These are phyloP conservation scores for Colletes latitarsis DNA, from an alignment of 1,140 invertebrate species.

Conservation along the genomic window DNA sequence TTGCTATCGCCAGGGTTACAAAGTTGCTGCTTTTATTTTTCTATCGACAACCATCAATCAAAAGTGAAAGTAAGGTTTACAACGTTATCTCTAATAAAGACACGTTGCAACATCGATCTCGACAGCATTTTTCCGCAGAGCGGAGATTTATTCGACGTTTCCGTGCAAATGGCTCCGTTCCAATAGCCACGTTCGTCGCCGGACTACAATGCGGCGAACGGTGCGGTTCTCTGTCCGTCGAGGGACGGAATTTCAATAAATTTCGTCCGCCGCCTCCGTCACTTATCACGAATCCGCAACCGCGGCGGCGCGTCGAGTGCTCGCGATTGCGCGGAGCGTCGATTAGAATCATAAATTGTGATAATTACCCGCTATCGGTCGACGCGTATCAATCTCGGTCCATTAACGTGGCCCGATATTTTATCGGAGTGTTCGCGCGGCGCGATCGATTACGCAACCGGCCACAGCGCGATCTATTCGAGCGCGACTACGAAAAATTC, in stretches of 20 bases:
- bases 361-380: conserved; percentile 3
- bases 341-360: conserved; percentile 14
- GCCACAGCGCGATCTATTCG: conserved; percentile 8
- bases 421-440: conserved; percentile 17
- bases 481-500: conserved; percentile 12
- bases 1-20: too few relatives aligned
- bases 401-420: conserved; percentile 21
- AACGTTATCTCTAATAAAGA: background rate
- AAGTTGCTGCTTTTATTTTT: background rate
- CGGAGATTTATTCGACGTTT: background rate
- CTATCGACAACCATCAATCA: background rate
- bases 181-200: background rate
- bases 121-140: background rate
- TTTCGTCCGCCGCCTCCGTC: background rate
- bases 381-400: conserved; percentile 7
- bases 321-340: too few relatives aligned
- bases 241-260: background rate
- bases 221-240: too few relatives aligned
- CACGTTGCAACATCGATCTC: background rate
- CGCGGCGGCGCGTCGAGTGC: too few relatives aligned
- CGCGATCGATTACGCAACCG: conserved; percentile 30
- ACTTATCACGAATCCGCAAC: background rate
- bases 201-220: background rate
- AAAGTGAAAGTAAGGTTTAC: background rate
- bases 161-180: background rate